phyloP scores from a whole-genome alignment of 2,113 vertebrate genomes.

The Tragelaphus strepsiceros region DNA sequence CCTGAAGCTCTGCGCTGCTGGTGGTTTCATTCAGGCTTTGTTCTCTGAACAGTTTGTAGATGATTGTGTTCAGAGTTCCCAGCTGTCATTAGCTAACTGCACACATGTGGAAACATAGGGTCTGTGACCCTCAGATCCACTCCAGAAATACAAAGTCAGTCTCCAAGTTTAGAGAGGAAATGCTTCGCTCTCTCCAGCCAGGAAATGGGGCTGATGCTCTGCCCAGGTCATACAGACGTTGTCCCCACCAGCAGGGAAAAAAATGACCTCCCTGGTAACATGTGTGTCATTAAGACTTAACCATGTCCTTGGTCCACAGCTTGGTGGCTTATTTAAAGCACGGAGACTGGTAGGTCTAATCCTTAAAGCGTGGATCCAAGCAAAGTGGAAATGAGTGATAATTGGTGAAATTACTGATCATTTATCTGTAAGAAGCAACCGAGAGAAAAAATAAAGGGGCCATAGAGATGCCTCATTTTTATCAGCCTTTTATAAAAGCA shows the following conservation, averaged over 20 bases:
- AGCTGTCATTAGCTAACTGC: conserved; percentile 4
- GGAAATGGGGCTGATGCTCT: conserved; percentile 27
- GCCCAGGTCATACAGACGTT: neutral
- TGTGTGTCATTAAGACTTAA: neutral
- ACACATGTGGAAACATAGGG: conserved; percentile 13
- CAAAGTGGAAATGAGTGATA: neutral
- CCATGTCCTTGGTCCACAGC: neutral
- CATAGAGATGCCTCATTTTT: neutral
- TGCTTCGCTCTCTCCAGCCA: neutral
- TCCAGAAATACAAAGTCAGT: conserved; percentile 31
- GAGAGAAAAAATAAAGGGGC: neutral
- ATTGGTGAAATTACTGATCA: neutral
- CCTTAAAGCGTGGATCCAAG: neutral
- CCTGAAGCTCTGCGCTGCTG: neutral
- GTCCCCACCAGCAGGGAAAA: neutral
- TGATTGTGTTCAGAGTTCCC: neutral
- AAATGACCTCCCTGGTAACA: neutral
- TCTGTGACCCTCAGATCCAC: conserved; percentile 3
- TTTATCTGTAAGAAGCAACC: neutral
- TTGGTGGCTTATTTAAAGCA: neutral
- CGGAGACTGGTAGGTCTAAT: neutral
- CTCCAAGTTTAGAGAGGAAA: conserved; percentile 46
- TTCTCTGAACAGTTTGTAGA: conserved; percentile 25
- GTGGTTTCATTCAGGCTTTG: neutral
- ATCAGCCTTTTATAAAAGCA: neutral